These are phyloP conservation scores for Tapera naevia DNA, from an alignment of 2,797 vertebrate genomes.

Conservation along the genomic window DNA sequence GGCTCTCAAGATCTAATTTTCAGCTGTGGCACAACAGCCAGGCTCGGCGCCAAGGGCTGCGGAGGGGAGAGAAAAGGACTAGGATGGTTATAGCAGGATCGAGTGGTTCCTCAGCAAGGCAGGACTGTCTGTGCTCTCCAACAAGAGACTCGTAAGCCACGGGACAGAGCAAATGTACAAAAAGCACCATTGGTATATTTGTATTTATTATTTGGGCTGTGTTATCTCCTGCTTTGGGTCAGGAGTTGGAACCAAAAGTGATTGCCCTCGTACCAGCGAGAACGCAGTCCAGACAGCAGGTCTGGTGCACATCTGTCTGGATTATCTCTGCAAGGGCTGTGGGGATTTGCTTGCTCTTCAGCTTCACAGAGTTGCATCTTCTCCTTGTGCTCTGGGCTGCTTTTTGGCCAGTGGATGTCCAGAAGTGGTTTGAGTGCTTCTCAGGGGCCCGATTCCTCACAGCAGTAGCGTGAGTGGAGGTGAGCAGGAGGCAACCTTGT, in stretches of 20 bases:
- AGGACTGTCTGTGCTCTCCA: neutral
- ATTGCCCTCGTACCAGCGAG: neutral
- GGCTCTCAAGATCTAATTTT: neutral
- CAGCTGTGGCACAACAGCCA: constrained; percentile 24
- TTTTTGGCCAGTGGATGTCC: neutral
- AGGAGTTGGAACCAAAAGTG: neutral
- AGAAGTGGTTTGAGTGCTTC: neutral
- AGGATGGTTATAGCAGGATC: neutral
- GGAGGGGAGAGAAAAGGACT: neutral
- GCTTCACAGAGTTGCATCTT: neutral
- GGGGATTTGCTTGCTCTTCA: neutral
- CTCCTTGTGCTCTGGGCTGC: neutral
- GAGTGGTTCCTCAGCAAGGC: neutral
- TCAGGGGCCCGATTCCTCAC: fast-evolving
- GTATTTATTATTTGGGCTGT: neutral
- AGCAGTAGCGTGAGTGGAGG: neutral
- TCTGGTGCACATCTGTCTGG: neutral
- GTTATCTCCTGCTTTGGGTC: neutral
- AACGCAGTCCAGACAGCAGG: neutral
- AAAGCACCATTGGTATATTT: neutral
- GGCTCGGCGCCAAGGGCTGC: neutral
- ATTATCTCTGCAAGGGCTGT: neutral
- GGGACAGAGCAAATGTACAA: neutral
- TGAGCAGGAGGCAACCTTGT: neutral
- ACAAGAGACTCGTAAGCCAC: neutral